Evolutionary conservation across 2,797 vertebrate species (phyloP).

Genomic region (Balearica regulorum): DNA sequence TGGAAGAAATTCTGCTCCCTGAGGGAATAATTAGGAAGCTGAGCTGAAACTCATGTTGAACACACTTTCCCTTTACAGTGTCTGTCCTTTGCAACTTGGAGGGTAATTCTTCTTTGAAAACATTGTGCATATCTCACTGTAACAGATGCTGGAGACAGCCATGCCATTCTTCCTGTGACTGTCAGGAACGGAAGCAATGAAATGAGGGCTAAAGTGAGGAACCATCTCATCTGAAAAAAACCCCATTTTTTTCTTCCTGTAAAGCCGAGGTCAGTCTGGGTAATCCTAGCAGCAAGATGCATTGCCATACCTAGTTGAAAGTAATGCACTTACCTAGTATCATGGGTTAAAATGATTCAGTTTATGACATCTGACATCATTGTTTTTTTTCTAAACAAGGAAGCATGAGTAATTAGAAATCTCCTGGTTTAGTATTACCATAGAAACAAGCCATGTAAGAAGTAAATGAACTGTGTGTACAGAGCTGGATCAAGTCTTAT

Average conservation of each 20-base stretch:
- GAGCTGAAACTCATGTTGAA: background rate
- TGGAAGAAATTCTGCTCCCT: slow-evolving; percentile 22
- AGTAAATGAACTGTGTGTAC: background rate
- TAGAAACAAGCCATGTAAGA: slow-evolving; percentile 49
- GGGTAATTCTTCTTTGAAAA: background rate
- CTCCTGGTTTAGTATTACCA: slow-evolving; percentile 46
- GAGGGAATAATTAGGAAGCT: slow-evolving; percentile 27
- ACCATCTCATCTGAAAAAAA: background rate
- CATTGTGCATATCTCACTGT: background rate
- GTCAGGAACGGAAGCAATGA: background rate
- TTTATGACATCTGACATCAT: background rate
- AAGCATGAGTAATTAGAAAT: slow-evolving; percentile 45
- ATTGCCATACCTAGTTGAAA: background rate
- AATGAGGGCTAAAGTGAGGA: background rate
- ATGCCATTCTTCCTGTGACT: background rate
- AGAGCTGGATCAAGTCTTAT: background rate
- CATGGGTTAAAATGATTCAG: background rate
- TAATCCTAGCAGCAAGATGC: background rate
- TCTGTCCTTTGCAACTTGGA: background rate
- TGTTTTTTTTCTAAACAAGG: slow-evolving; percentile 29
- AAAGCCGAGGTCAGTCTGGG: background rate
- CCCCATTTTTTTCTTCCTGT: background rate
- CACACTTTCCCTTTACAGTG: background rate
- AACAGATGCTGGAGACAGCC: background rate
- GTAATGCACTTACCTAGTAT: background rate